Base-by-base conservation (phyloP, 1,140 invertebrate genomes). In the Batillaria attramentaria region DNA sequence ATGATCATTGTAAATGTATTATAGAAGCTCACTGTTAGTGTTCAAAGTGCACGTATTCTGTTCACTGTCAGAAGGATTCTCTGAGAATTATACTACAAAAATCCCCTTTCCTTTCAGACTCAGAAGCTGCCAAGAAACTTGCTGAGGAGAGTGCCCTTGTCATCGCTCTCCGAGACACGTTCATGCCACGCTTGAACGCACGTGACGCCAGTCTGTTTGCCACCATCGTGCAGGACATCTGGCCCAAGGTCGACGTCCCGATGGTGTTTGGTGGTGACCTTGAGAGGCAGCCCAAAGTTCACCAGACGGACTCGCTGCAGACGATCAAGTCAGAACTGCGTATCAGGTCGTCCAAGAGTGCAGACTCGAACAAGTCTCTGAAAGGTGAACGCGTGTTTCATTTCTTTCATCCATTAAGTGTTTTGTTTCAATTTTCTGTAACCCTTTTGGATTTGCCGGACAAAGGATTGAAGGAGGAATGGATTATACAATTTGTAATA, bases 61-160 rank as follows among this genome's bases (percentile, higher is more conserved):
- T n/a, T n/a, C n/a, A n/a, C n/a, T n/a, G n/a, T n/a, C n/a, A n/a
- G n/a, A n/a, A n/a, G n/a, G n/a, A n/a, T n/a, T n/a, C n/a, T n/a
- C n/a, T n/a, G n/a, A n/a, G n/a, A n/a, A n/a, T n/a, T n/a, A n/a
- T n/a, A n/a, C 46, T 13, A 50, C 46, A 50, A 50, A 13, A 50
- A 50, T 68, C 0, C 10, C 24, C 24, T 35, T 6, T 68, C 13
- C 4, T 39, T 42, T 8, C 54, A 75, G 73, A 62, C 31, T 31
- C 37, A 1, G 54, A 57, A 35, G 65, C 79, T 5, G 78, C 76
- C 18, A 83, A 82, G 43, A 83, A 77, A 57, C 35, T 84, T 3
- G 77, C 85, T 57, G 89, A 90, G 78, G 88, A 89, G 46, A 81
- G 87, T 60, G 81, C 89, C 16, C 65, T 90, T 13, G 89, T 90